Base-by-base conservation (phyloP, 92 coral and sea anemone species). In the Anthopleura xanthogrammica region DNA sequence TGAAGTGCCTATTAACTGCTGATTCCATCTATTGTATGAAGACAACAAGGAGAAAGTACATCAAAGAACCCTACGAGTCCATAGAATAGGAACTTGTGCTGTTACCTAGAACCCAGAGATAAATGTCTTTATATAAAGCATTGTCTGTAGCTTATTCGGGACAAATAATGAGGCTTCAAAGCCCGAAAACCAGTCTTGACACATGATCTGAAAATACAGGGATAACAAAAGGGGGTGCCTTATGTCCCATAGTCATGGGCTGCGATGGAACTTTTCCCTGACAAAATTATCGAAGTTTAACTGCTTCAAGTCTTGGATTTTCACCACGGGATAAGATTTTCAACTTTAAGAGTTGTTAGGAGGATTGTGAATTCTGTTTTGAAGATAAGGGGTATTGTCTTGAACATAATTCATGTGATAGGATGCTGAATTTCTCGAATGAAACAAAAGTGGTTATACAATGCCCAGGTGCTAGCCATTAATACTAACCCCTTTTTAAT, bases 381-480 rank as follows among this genome's bases (percentile, higher is more conserved):
- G 85, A 60, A 91, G 94, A 91, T 88, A 88, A 91, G 89, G 78
- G 86, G 87, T 80, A 91, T 91, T 91, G 94, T 91, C 85, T 90
- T 73, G 83, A 2, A 87, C 72, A 79, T 70, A 76, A 84, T 91
- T 91, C 89, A 91, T 83, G 89, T 85, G 89, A 88, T 90, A 91
- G 84, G 83, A 85, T 85, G 90, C 91, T 85, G 79, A 85, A 85
- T 85, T 84, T 91, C 88, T 43, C 88, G 85, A 55, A 82, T 76
- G 88, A 82, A 92, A 94, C 98, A 94, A 94, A 94, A 92, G 98
- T 94, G 72, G 72, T 41, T 46, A 94, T 79, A 91, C 98, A 94
- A 94, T 83, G 94, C 90, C 88, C 98, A 94, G 98, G 98, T 94
- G 98, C 94, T 89, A 93, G 83, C 94, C 92, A 93, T 93, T 93